A percentile compares a stretch with the other conserved stretches of the same genome.
Conservation (phyloP, 2,113 vertebrate species). For the Pollachius pollachius region DNA sequence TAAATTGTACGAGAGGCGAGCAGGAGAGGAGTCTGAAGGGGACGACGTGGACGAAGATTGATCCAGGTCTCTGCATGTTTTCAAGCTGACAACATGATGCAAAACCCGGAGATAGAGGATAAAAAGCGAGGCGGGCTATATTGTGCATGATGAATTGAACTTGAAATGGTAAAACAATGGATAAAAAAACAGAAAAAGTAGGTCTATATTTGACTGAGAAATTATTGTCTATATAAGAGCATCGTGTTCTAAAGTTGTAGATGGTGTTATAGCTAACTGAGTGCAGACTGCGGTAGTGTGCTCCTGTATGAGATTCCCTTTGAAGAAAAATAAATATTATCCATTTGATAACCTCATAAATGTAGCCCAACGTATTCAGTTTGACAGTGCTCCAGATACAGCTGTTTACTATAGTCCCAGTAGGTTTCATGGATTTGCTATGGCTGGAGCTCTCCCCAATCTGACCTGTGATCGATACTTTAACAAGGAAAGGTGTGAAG, state of each 20-base stretch:
- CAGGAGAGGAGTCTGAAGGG: slow-evolving; percentile 87
- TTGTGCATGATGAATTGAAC: slow-evolving; percentile 72
- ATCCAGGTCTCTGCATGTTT: slow-evolving; percentile 50
- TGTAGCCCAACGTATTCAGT: slow-evolving; percentile 61
- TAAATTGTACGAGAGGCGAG: slow-evolving; percentile 87
- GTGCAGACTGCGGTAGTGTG: slow-evolving; percentile 60
- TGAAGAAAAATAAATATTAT: slow-evolving; percentile 44
- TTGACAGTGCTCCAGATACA: slow-evolving; percentile 49
- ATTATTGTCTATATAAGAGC: slow-evolving; percentile 70
- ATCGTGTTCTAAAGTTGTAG: slow-evolving; percentile 63
- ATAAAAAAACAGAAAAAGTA: slow-evolving; percentile 48
- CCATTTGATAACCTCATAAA: slow-evolving; percentile 50
- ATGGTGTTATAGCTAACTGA: slow-evolving; percentile 65
- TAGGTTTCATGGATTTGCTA: slow-evolving; percentile 46
- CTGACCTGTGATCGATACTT: slow-evolving; percentile 43
- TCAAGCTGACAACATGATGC: slow-evolving; percentile 56
- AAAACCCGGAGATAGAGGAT: slow-evolving; percentile 53
- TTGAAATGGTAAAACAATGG: slow-evolving; percentile 62
- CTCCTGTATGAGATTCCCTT: slow-evolving; percentile 59
- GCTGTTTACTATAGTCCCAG: slow-evolving; percentile 32
- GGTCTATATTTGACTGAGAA: slow-evolving; percentile 71
- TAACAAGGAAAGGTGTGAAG: slow-evolving; percentile 26
- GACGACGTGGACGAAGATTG: slow-evolving; percentile 94
- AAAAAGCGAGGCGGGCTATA: slow-evolving; percentile 43
- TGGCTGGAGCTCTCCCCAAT: slow-evolving; percentile 52